Evolutionary conservation across 2,113 vertebrate species (phyloP), one percentile per base, ranked within the genome.

Genomic region (Natator depressus): DNA sequence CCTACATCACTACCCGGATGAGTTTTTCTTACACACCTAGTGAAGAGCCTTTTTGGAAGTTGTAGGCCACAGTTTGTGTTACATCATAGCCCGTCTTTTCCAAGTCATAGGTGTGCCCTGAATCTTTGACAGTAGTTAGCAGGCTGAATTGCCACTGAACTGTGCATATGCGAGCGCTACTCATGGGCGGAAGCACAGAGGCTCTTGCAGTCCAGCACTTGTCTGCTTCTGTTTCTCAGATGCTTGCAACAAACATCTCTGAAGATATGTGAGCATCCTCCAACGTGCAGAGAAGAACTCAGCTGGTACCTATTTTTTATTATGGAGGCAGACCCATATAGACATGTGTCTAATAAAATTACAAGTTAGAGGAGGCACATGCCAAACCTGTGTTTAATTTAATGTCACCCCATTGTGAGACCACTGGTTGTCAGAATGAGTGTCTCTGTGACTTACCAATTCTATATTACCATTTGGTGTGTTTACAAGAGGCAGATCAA

Each of bases 391-490:
- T 87, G 2, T 93, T 91, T 92, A 82, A 92, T 22, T 82, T 50
- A 5, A 76, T 5, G 4, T 87, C 0, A 0, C 62, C 59, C 82
- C 86, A 83, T 94, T 59, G 47, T 27, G 92, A 91, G 65, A 35
- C 8, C 27, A 29, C 20, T 54, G 20, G 19, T 54, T 54, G 53
- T 54, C 20, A 80, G 84, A 80, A 79, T 72, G 89, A 92, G 27
- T 59, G 59, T 85, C 59, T 84, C 42, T 55, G 49, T 93, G 88
- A 90, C 85, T 87, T 93, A 47, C 14, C 46, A 57, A n/a, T 90
- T 95, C 47, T 93, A 78, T n/a, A n/a, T 95, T 94, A 93, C 92
- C 42, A 42, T 22, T 84, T 89, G 80, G n/a, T 93, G 84, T 94
- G 22, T 96, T 95, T 95, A 84, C 81, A 84, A 89, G 93, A 94